Base-by-base conservation (phyloP, 37 sponge, comb jelly and placozoan genomes). In the Eunapius fragilis region DNA sequence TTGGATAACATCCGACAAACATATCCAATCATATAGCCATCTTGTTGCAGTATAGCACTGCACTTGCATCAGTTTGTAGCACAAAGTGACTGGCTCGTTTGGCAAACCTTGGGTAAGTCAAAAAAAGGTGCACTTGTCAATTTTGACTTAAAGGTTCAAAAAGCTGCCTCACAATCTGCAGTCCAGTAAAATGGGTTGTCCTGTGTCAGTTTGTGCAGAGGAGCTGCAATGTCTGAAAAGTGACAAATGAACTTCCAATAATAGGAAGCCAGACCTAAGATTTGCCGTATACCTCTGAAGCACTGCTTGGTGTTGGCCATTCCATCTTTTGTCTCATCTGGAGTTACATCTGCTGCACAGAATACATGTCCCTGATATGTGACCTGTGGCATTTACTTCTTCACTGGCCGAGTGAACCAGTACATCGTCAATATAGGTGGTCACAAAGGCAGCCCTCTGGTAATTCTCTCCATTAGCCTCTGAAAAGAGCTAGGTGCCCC, bases 61-160 rank as follows among this genome's bases (percentile, higher is more conserved):
- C 75, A 79, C 87, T 89, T 25, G 94, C 94, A 84, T 94, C 95
- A 1, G 89, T 94, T 70, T 84, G 87, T 22, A 94, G 67, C 0
- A 83, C 31, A 48, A 91, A 87, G 17, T 31, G 32, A 22, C 76
- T 37, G 26, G 83, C 87, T 34, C 75, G 32, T 9, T 17, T 28
- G 37, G 71, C 84, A 34, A 91, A 82, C 19, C 38, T 37, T 0
- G 88, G 90, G 37, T 84, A 94, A 3, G 87, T 30, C 9, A 89
- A 35, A 28, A 94, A 72, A n/a, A n/a, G n/a, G n/a, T n/a, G n/a
- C n/a, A n/a, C n/a, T n/a, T n/a, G n/a, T n/a, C n/a, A n/a, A n/a
- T n/a, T n/a, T n/a, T n/a, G n/a, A n/a, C n/a, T n/a, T n/a, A n/a
- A n/a, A n/a, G n/a, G n/a, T n/a, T n/a, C n/a, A n/a, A n/a, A n/a